Evolutionary conservation across 2,888 invertebrate genomes (phyloP).

Genomic region (Mythimna loreyi): DNA sequence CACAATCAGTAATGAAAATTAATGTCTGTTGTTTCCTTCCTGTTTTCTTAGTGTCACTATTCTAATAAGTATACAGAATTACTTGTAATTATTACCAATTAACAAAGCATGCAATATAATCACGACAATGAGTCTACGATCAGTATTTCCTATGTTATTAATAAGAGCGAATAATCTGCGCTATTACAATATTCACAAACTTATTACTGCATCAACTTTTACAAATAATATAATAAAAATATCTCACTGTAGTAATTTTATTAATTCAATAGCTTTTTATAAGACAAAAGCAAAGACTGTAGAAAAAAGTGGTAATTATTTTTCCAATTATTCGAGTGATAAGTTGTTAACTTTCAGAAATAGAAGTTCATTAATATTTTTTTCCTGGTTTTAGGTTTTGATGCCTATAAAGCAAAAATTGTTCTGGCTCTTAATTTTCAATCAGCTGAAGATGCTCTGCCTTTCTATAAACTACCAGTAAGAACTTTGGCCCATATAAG

Average conservation of each 20-base stretch:
- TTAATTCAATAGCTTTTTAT: slow-evolving; percentile 14
- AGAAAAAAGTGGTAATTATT: slow-evolving; percentile 40
- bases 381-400: slow-evolving; percentile 66
- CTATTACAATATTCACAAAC: slow-evolving; percentile 17
- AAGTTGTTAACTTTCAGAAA: neutral
- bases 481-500: slow-evolving; percentile 78
- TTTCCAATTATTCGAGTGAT: no score
- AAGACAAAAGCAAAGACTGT: slow-evolving; percentile 31
- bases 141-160: slow-evolving; percentile 40
- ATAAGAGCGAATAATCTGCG: slow-evolving; percentile 17
- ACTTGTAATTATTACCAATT: neutral
- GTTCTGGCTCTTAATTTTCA: slow-evolving; percentile 83
- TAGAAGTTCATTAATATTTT: neutral
- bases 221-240: slow-evolving; percentile 11
- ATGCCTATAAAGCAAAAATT: slow-evolving; percentile 78
- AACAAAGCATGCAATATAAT: neutral
- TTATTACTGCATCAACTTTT: neutral
- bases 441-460: slow-evolving; percentile 87
- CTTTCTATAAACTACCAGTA: slow-evolving; percentile 86
- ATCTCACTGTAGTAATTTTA: slow-evolving; percentile 1
- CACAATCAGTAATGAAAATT: no score
- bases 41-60: neutral
- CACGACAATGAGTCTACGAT: slow-evolving; percentile 47
- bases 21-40: no score
- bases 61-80: no score